Evolutionary conservation across 2,113 vertebrate genomes (phyloP).

Genomic region (Symphodus melops): DNA sequence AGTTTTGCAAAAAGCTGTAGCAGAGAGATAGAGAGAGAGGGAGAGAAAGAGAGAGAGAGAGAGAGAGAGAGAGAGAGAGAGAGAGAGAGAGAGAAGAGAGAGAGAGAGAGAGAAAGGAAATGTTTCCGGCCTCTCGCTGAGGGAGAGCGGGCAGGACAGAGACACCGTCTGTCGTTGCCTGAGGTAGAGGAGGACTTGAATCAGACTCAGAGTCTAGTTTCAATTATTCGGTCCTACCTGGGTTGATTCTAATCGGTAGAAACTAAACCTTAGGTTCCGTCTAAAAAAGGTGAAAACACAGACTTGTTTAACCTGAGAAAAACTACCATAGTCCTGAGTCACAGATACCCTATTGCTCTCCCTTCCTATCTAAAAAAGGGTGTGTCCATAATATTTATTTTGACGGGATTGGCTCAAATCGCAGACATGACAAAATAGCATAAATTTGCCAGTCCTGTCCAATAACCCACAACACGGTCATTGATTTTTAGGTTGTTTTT

Average conservation of each 20-base stretch:
- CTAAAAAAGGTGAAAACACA: conserved; percentile 22
- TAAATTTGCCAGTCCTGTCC: too few relatives aligned
- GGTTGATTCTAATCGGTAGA: conserved; percentile 39
- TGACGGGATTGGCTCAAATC: too few relatives aligned
- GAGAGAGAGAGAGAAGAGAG: too few relatives aligned
- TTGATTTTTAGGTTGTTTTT: too few relatives aligned
- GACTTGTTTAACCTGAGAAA: conserved; percentile 9
- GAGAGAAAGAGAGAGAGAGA: conserved; percentile 49
- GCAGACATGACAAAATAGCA: too few relatives aligned
- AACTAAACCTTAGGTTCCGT: conserved; percentile 24
- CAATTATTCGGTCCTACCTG: conserved; percentile 41
- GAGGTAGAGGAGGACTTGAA: conserved; percentile 45
- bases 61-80: conserved; percentile 1
- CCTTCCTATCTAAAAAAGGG: too few relatives aligned
- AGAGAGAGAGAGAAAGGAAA: conserved; percentile 54
- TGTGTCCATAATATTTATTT: too few relatives aligned
- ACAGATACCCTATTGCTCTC: neutral
- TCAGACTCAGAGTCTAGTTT: conserved; percentile 38
- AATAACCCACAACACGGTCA: too few relatives aligned
- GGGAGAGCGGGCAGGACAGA: conserved; percentile 41
- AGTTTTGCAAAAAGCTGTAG: conserved; percentile 54
- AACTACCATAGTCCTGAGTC: neutral
- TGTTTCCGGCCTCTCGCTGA: conserved; percentile 60
- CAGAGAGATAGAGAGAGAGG: conserved; percentile 43
- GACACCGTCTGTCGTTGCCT: conserved; percentile 48